phyloP scores from a whole-genome alignment of 2,797 vertebrate genomes.

The Emys orbicularis region DNA sequence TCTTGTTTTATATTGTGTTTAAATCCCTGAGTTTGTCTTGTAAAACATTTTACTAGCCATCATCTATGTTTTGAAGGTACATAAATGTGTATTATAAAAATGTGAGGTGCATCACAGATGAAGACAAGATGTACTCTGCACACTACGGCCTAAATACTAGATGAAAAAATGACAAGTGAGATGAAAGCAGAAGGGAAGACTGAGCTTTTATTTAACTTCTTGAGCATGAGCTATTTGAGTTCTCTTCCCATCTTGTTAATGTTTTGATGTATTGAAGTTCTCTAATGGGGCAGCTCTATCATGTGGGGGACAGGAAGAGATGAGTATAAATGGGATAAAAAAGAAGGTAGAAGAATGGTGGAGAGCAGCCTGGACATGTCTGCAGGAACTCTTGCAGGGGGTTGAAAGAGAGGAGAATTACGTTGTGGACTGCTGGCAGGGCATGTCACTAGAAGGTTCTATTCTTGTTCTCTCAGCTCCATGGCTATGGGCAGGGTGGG shows the following conservation, averaged over 20 bases:
- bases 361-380: neutral
- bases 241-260: rapidly evolving
- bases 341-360: neutral
- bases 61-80: neutral
- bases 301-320: neutral
- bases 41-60: neutral
- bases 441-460: neutral
- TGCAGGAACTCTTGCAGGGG: neutral
- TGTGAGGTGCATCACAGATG: neutral
- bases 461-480: neutral
- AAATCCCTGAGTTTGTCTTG: neutral
- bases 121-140: neutral
- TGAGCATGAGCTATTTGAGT: neutral
- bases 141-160: neutral
- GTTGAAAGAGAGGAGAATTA: neutral
- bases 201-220: neutral
- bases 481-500: neutral
- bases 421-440: neutral
- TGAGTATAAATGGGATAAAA: neutral
- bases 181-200: neutral
- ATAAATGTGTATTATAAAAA: neutral
- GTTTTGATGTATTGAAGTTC: neutral
- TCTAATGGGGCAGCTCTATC: neutral
- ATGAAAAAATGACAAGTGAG: neutral
- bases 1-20: neutral